These are phyloP conservation scores for Archaeoteleia sp. DNA, from an alignment of 2,888 invertebrate genomes.

Conservation along the genomic window DNA sequence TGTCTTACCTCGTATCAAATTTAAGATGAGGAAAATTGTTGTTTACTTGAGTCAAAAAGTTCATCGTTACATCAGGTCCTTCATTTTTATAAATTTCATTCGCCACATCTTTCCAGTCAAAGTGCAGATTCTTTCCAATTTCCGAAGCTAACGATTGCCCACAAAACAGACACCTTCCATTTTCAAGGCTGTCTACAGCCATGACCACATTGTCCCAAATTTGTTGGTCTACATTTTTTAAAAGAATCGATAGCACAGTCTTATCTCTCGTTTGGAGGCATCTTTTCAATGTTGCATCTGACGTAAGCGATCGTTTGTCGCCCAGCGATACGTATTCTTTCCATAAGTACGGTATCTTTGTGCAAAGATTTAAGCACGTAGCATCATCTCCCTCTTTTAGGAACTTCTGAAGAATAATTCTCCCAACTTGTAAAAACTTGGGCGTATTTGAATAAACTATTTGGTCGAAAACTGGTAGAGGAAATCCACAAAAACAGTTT, in stretches of 20 bases:
- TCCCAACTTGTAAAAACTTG: conserved; percentile 78
- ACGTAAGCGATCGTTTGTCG: conserved; percentile 68
- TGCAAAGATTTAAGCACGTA: conserved; percentile 72
- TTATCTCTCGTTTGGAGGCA: conserved; percentile 80
- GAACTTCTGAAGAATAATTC: conserved; percentile 77
- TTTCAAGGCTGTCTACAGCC: conserved; percentile 78
- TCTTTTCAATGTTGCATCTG: conserved; percentile 17
- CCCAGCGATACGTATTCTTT: conserved; percentile 77
- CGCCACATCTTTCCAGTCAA: conserved; percentile 80
- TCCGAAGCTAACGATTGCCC: conserved; percentile 72
- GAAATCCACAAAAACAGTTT: conserved; percentile 77
- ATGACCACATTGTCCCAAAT: conserved; percentile 79
- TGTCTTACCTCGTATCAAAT: conserved; percentile 79
- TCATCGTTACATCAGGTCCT: conserved; percentile 78
- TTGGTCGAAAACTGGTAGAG: conserved; percentile 76
- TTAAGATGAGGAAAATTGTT: conserved; percentile 77
- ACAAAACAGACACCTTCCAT: conserved; percentile 80
- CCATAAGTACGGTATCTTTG: conserved; percentile 81
- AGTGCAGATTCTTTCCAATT: conserved; percentile 67
- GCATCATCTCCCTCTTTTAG: conserved; percentile 56
- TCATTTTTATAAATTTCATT: conserved; percentile 79
- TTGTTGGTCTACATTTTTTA: conserved; percentile 78
- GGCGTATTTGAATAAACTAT: conserved; percentile 73
- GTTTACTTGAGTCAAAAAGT: conserved; percentile 78
- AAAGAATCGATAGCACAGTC: conserved; percentile 76